Conservation (phyloP, 2,888 invertebrate genomes). For the Caenorhabditis japonica region DNA sequence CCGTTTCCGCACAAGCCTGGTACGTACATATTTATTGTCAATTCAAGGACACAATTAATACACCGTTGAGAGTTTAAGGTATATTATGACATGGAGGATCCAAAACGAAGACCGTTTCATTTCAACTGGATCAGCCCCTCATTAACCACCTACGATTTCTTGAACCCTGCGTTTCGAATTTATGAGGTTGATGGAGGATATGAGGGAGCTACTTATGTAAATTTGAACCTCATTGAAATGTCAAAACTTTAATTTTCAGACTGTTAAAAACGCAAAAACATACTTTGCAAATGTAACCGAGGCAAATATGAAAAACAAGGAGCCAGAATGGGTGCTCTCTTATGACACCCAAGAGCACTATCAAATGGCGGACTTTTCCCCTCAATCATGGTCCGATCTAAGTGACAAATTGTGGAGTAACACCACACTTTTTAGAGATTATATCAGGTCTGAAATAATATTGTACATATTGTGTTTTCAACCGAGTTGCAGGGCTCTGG, state of each 20-base stretch:
- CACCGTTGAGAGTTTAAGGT: constrained; percentile 29
- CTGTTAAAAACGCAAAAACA: constrained; percentile 67
- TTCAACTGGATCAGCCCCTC: constrained; percentile 84
- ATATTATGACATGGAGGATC: constrained; percentile 67
- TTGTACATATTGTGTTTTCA: too few relatives aligned
- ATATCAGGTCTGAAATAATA: constrained; percentile 46
- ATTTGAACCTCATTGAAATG: constrained; percentile 19
- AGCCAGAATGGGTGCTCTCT: constrained; percentile 60
- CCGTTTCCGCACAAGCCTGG: too few relatives aligned
- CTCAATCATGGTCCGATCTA: constrained; percentile 65
- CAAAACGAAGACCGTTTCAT: constrained; percentile 64
- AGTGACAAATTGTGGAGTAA: constrained; percentile 60
- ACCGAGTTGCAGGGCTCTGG: too few relatives aligned
- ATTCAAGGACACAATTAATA: neutral
- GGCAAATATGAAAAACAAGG: constrained; percentile 62
- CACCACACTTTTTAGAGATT: constrained; percentile 61
- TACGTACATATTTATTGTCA: too few relatives aligned
- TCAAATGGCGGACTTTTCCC: constrained; percentile 68
- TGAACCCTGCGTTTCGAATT: constrained; percentile 92
- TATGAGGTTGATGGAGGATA: constrained; percentile 92
- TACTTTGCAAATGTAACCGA: constrained; percentile 66
- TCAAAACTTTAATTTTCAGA: constrained; percentile 61
- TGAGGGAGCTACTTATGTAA: constrained; percentile 73
- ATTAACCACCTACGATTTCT: constrained; percentile 83
- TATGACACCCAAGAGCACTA: constrained; percentile 64